A percentile compares a stretch with the other conserved stretches of the same genome.
Evolutionary conservation across 2,797 vertebrate genomes (phyloP).

Genomic region (Chelonia mydas): DNA sequence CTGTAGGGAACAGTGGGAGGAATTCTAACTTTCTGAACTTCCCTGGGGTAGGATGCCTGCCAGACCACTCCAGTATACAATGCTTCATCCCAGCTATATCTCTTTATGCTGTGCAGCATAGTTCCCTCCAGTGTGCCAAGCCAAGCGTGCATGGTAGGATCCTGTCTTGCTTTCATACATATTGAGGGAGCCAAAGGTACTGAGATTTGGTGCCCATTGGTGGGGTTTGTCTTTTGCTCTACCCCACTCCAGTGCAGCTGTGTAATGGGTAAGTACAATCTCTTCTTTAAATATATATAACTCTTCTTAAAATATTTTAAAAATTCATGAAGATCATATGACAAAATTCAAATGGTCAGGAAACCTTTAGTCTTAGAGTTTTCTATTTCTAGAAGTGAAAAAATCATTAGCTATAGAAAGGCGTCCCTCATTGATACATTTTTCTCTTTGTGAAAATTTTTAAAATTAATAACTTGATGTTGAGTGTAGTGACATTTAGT

Average conservation of each 20-base stretch:
- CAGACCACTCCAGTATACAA: not conserved
- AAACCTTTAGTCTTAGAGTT: not conserved
- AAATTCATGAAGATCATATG: not conserved
- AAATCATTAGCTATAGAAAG: not conserved
- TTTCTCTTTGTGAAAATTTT: not conserved
- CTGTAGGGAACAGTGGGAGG: not conserved
- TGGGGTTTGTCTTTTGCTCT: not conserved
- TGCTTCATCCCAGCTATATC: not conserved
- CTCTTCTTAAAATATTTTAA: not conserved
- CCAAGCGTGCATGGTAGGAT: not conserved
- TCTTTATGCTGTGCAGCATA: not conserved
- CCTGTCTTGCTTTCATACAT: not conserved
- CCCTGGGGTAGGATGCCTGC: not conserved
- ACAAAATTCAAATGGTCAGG: not conserved
- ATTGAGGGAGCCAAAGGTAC: not conserved
- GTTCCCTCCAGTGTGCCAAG: not conserved
- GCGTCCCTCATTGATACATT: not conserved
- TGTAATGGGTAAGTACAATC: not conserved
- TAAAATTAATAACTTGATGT: not conserved
- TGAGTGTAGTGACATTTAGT: constrained; percentile 77
- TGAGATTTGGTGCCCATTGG: accelerated
- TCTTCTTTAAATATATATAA: not conserved
- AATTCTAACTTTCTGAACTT: not conserved
- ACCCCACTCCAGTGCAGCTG: not conserved
- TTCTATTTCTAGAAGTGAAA: not conserved